These are phyloP conservation scores for Polyommatus icarus DNA, from an alignment of 2,888 invertebrate species.

Conservation along the genomic window DNA sequence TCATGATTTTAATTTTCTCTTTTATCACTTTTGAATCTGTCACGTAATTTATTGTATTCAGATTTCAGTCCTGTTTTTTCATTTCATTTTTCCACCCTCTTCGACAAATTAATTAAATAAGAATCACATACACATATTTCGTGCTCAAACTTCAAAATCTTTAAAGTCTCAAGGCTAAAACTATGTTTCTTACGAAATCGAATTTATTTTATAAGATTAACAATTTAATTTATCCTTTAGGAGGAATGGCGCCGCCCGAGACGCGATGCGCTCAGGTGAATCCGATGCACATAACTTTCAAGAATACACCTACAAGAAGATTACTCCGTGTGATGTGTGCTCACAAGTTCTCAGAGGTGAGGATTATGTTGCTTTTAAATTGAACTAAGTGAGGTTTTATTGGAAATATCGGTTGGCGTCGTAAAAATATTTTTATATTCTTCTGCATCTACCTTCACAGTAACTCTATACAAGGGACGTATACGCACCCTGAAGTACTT, in stretches of 20 bases:
- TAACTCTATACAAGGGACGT: not conserved
- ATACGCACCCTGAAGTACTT: no score
- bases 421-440: not conserved
- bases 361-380: conserved; percentile 39
- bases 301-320: conserved; percentile 97
- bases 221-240: conserved; percentile 58
- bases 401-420: not conserved
- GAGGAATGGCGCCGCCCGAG: conserved; percentile 87
- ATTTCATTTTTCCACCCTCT: not conserved
- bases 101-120: not conserved
- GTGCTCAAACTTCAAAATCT: not conserved
- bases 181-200: not conserved
- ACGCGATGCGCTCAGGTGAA: conserved; percentile 81
- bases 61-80: not conserved
- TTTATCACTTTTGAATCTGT: not conserved
- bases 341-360: conserved; percentile 94
- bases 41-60: not conserved
- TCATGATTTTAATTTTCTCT: not conserved
- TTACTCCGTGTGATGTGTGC: conserved; percentile 96
- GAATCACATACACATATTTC: not conserved
- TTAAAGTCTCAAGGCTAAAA: not conserved
- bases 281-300: conserved; percentile 92
- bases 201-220: conserved; percentile 21
- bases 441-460: not conserved
- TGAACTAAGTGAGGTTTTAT: not conserved